Percentiles rank a stretch among this genome's conserved stretches.
phyloP scores from a whole-genome alignment of 2,113 vertebrate species.

The Hymenochirus boettgeri region DNA sequence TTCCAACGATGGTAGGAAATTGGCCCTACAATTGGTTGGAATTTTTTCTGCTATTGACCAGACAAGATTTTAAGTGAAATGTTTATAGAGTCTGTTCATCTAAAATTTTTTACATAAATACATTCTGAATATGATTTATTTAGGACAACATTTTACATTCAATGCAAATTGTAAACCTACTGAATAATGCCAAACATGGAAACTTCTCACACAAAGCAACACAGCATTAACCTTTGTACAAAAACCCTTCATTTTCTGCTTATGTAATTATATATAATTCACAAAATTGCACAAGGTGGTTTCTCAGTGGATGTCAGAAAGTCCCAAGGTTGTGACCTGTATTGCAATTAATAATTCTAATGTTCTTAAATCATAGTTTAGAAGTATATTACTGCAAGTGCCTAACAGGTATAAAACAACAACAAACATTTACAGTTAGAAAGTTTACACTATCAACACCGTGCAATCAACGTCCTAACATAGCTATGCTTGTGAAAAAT shows the following conservation, averaged over 20 bases:
- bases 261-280: conserved; percentile 37
- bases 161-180: too few relatives aligned
- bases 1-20: too few relatives aligned
- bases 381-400: conserved; percentile 28
- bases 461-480: conserved; percentile 26
- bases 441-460: conserved; percentile 15
- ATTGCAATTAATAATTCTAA: conserved; percentile 41
- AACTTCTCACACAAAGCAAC: conserved; percentile 4
- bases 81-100: too few relatives aligned
- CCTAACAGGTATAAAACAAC: conserved; percentile 27
- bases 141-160: too few relatives aligned
- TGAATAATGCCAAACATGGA: conserved; percentile 7
- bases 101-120: too few relatives aligned
- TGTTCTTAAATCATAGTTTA: conserved; percentile 38
- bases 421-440: conserved; percentile 37
- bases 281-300: conserved; percentile 24
- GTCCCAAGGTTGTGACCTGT: conserved; percentile 32
- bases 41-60: too few relatives aligned
- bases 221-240: conserved; percentile 14
- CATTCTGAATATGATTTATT: too few relatives aligned
- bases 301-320: conserved; percentile 35
- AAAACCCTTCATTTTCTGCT: conserved; percentile 19
- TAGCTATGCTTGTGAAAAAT: conserved; percentile 14
- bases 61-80: too few relatives aligned
- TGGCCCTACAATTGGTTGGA: too few relatives aligned